Evolutionary conservation across 2,113 vertebrate species (phyloP), one percentile per base, ranked within the genome.

Genomic region (Elephantulus edwardii): DNA sequence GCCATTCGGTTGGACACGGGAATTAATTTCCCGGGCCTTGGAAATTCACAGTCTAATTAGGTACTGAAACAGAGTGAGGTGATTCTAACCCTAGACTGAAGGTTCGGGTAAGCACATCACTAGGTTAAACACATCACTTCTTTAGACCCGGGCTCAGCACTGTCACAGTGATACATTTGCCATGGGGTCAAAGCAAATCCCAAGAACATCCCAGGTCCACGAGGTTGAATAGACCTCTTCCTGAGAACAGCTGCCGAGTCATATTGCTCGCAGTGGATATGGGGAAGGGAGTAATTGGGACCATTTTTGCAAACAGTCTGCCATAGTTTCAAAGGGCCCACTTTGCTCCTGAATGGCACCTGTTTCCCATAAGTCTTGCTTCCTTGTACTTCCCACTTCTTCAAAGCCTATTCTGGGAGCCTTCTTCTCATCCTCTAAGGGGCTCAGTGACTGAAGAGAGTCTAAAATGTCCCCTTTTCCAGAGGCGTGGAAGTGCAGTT

Each of bases 201-300:
- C 8, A n/a, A 11, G 19, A 16, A 28, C 24, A 17, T 46, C 54
- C 66, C 19, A 3, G 71, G 52, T 46, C 14, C 89, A 42, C 17
- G 17, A 82, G 66, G 48, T 5, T 0, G 12, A n/a, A 35, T 9
- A 3, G 1, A 26, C 26, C n/a, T 64, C 9, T 0, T 56, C 33
- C 76, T 26, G 12, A 24, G 70, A 64, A 22, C 52, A 38, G 48
- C 68, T 28, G n/a, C 33, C 19, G 48, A 20, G 48, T 52, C 81
- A 35, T 3, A 2, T 7, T 14, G 38, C 44, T 19, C 6, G 19
- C 6, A 48, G 6, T 2, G 0, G 1, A 30, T 11, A 7, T 8
- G 4, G 48, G 72, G 28, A 72, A 26, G n/a, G 20, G n/a, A 52
- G 85, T 58, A 58, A 84, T 0, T 35, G 46, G 46, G 50, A 44